Base-by-base conservation (phyloP, 37 sponge, comb jelly and placozoan genomes). In the Ianthella basta region DNA sequence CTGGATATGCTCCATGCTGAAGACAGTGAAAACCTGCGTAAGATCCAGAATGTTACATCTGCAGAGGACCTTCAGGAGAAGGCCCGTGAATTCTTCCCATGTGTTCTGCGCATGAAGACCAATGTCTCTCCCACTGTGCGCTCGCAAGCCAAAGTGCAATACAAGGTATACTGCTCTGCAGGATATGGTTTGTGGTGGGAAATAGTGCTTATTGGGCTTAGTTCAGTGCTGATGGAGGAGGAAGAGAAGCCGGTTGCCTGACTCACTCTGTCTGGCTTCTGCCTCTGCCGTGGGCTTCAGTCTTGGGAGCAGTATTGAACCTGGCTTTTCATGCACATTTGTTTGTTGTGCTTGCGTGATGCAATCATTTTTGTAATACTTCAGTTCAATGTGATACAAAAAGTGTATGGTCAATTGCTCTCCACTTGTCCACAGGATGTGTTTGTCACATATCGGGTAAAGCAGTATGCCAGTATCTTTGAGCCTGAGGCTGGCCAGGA, bases 91-190 rank as follows among this genome's bases (percentile, higher is more conserved):
- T 19, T 41, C 34, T 30, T 35, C 10, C 78, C 78, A 0, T 40
- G 20, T 3, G 78, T 75, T 1, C n/a, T 75, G 53, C 0, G 78
- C 1, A 75, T 75, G 78, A 75, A 75, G 54, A 75, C 78, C 16
- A 75, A 75, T 24, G 38, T 75, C 44, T 75, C 78, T 3, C 78
- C 78, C 44, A 75, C 78, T 41, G 53, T 75, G 38, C 44, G 78
- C 20, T 75, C 78, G 6, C 78, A 75, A 53, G 78, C 78, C 37
- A 75, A 75, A 41, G 38, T 75, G 4, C 78, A 75, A 41, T 75
- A 75, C 25, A 75, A 75, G 78, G 78, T 75, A 56, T 24, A 24
- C 23, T 29, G 23, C 14, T 64, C 66, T 29, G 23, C 27, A 24
- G 29, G 27, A 16, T 30, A 64, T 64, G 23, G 23, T 16, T 21